Evolutionary conservation across 2,888 invertebrate species (phyloP).

Genomic region (Acronicta aceris): DNA sequence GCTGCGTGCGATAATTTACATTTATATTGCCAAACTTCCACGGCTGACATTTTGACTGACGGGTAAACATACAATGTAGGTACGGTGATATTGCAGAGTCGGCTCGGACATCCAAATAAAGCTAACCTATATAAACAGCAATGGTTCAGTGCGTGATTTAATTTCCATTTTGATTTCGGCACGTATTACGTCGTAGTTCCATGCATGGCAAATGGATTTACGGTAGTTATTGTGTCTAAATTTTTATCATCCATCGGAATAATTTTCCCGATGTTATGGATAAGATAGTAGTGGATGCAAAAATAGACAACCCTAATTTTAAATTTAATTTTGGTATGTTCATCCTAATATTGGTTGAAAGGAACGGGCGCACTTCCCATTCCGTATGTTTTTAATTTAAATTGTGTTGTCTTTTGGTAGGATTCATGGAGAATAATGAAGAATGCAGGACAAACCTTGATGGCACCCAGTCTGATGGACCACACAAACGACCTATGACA

Average conservation of each 20-base stretch:
- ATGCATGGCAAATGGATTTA: constrained; percentile 17
- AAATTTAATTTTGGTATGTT: too few relatives aligned
- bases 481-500: too few relatives aligned
- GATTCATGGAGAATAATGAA: too few relatives aligned
- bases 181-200: constrained; percentile 1
- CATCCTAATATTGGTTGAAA: too few relatives aligned
- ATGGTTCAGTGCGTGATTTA: constrained; percentile 21
- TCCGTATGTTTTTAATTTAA: too few relatives aligned
- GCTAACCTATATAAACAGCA: constrained; percentile 10
- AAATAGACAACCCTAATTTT: too few relatives aligned
- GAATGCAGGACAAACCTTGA: too few relatives aligned
- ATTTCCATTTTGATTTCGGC: constrained; percentile 33
- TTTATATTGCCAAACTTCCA: constrained; percentile 56
- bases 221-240: not conserved
- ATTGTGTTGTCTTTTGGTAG: too few relatives aligned
- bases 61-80: constrained; percentile 37
- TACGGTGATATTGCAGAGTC: constrained; percentile 30
- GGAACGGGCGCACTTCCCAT: too few relatives aligned
- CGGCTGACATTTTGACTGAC: constrained; percentile 57
- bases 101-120: constrained; percentile 29
- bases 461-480: too few relatives aligned
- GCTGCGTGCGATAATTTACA: constrained; percentile 50
- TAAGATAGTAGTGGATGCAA: too few relatives aligned
- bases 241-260: not conserved
- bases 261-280: not conserved